Evolutionary conservation across 2,113 vertebrate species (phyloP), one percentile per base, ranked within the genome.

Genomic region (Brienomyrus longianalis): DNA sequence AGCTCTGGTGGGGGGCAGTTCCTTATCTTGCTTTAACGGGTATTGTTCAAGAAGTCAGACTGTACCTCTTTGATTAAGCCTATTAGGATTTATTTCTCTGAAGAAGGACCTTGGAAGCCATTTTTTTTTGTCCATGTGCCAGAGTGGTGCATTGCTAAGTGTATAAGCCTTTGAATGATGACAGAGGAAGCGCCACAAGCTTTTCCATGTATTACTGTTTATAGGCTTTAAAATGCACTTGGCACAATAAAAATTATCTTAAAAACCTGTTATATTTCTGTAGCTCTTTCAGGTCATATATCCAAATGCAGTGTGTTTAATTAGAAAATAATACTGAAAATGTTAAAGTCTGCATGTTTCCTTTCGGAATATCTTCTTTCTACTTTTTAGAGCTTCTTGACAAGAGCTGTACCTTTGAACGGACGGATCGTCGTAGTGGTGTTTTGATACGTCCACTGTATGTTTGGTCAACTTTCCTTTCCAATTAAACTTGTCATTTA

Each of bases 71-170:
- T 86, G 3, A 86, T 48, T 51, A 51, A 48, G 45, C 45, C 23
- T 86, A 51, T 31, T 80, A 80, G 5, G 83, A 86, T 86, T 86
- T n/a, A 86, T 51, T 86, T 86, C 35, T 43, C 74, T 80, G 15
- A 35, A 80, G 31, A 43, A 80, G 2, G 74, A 39, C 13, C 17
- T 19, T 43, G 62, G 62, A 70, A 31, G 27, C 62, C 62, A 70
- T 13, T 70, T 70, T 13, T n/a, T 13, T 70, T 13, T 27, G 62
- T 70, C 11, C 62, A 70, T 70, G 62, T 70, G 62, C 8, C 27
- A 27, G 62, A 70, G 62, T 70, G 62, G 74, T 43, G 2, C 74
- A 27, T 43, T 43, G 13, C 74, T 80, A 31, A 70, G 15, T 19
- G 31, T 39, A 62, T 39, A 21, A 80, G 35, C 31, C 35, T 19